Conservation (phyloP, 2,888 invertebrate species). For the Acronicta psi region DNA sequence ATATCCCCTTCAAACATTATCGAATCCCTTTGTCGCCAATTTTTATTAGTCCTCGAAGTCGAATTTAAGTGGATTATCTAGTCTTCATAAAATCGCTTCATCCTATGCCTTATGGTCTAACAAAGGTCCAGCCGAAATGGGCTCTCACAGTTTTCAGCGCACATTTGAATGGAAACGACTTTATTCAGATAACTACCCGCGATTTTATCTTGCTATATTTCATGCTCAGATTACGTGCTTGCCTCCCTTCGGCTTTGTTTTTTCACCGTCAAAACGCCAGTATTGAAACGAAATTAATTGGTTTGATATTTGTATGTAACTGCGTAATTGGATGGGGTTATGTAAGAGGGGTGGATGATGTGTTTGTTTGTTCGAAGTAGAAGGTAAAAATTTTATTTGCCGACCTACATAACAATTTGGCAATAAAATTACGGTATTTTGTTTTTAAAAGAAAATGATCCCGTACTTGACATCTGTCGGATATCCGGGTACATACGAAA, state of each 20-base stretch:
- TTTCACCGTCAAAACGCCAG: constrained; percentile 48
- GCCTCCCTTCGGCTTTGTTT: constrained; percentile 50
- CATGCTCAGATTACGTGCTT: constrained; percentile 72
- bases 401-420: too few species aligned
- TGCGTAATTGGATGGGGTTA: constrained; percentile 40
- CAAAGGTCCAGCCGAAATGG: constrained; percentile 76
- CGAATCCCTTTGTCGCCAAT: too few species aligned
- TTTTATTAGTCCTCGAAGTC: too few species aligned
- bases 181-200: constrained; percentile 81
- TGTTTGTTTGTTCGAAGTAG: constrained; percentile 14
- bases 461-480: too few species aligned
- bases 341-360: constrained; percentile 10
- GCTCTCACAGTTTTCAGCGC: constrained; percentile 77
- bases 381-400: background rate
- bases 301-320: constrained; percentile 46
- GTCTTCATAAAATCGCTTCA: constrained; percentile 8
- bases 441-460: too few species aligned
- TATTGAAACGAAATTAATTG: constrained; percentile 49
- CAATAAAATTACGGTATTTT: too few species aligned
- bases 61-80: too few species aligned
- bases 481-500: too few species aligned
- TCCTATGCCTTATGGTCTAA: constrained; percentile 47
- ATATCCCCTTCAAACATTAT: too few species aligned
- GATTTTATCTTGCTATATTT: constrained; percentile 79
- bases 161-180: constrained; percentile 84